These are phyloP conservation scores for Plecotus auritus DNA, from an alignment of 2,113 vertebrate species.

Conservation along the genomic window DNA sequence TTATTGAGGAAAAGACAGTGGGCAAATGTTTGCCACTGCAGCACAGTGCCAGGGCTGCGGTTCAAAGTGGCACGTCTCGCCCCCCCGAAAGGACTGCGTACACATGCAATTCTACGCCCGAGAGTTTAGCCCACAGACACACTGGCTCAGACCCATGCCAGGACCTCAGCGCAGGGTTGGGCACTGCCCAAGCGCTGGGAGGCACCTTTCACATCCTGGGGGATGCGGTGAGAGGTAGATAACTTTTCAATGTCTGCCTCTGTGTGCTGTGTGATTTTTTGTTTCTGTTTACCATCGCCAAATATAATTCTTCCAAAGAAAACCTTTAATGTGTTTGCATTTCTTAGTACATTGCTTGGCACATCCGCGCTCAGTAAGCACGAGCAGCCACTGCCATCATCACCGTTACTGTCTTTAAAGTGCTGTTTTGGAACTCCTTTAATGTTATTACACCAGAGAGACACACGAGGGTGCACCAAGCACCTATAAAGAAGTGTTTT, in stretches of 20 bases:
- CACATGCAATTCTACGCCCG: neutral
- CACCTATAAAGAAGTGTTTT: neutral
- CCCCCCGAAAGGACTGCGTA: neutral
- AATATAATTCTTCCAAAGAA: neutral
- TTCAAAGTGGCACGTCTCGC: neutral
- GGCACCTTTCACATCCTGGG: neutral
- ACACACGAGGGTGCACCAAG: conserved; percentile 23
- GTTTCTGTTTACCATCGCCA: neutral
- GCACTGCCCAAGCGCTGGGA: neutral
- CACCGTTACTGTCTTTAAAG: neutral
- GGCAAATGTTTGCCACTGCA: neutral
- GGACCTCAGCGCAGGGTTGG: neutral
- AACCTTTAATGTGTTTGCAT: neutral
- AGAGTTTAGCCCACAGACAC: neutral
- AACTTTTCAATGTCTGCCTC: neutral
- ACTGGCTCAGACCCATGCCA: neutral
- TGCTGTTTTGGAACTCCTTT: neutral
- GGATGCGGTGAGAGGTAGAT: neutral
- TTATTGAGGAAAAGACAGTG: neutral
- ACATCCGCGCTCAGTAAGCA: neutral
- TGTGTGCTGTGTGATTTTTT: neutral
- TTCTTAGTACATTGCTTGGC: neutral
- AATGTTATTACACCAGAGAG: neutral
- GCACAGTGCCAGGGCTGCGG: neutral
- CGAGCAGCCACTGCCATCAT: too few relatives aligned